Percentiles rank a stretch among this genome's conserved stretches.
Conservation (phyloP, 2,797 vertebrate genomes). For the Danio kyathit region DNA sequence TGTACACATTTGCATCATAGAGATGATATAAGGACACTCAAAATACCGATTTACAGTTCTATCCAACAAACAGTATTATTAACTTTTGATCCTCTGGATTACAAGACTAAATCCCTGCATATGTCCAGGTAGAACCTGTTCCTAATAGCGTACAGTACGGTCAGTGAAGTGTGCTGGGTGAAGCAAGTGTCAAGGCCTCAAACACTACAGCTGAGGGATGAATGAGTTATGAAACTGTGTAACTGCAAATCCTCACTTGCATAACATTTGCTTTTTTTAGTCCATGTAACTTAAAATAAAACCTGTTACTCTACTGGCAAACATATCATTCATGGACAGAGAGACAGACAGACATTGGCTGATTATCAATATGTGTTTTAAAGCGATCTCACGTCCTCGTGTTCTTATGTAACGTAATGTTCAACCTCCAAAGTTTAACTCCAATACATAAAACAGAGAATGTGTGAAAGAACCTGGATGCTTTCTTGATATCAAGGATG, state of each 20-base stretch:
- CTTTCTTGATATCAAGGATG: too few relatives aligned
- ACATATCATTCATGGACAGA: neutral
- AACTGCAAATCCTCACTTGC: slow-evolving; percentile 4
- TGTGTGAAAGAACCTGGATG: too few relatives aligned
- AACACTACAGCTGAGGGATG: neutral
- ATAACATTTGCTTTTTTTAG: neutral
- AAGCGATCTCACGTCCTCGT: too few relatives aligned
- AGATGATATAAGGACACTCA: slow-evolving; percentile 29
- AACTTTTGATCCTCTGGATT: slow-evolving; percentile 8
- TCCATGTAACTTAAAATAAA: neutral
- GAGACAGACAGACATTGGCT: too few relatives aligned
- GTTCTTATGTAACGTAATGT: too few relatives aligned
- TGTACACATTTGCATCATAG: slow-evolving; percentile 7
- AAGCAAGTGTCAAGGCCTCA: neutral
- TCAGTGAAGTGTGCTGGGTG: neutral
- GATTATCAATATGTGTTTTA: too few relatives aligned
- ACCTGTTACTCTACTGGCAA: neutral
- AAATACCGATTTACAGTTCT: slow-evolving; percentile 55
- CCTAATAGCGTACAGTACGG: neutral
- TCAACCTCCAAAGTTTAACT: too few relatives aligned
- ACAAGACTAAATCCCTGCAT: slow-evolving; percentile 9
- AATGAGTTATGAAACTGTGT: neutral
- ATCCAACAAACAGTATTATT: slow-evolving; percentile 30
- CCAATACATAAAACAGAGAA: too few relatives aligned
- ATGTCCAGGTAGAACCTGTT: slow-evolving; percentile 14